Evolutionary conservation across 2,113 vertebrate species (phyloP), one percentile per base, ranked within the genome.

Genomic region (Burhinus bistriatus): DNA sequence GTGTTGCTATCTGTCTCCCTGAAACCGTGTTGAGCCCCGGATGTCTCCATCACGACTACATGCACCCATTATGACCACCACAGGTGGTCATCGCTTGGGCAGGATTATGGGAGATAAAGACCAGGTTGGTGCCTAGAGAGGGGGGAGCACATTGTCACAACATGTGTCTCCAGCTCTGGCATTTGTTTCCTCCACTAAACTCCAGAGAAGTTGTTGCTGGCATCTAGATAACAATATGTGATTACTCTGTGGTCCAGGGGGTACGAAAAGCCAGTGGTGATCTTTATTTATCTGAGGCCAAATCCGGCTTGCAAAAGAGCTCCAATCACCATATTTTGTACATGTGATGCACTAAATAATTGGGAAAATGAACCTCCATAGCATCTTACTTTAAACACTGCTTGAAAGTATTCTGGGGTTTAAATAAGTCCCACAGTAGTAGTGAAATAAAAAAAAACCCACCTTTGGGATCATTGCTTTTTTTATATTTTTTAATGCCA

Each of bases 231-330:
- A 61, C 3, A 44, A 1, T 6, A 22, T 59, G 5, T 22, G 3
- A 57, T 58, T 81, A 49, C 45, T 25, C 27, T 75, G 23, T 55
- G 15, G 4, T 54, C 23, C 1, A 2, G 68, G 25, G 8, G 5
- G 4, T 61, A 27, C 42, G 58, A 23, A 65, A 90, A 71, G 2
- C 19, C 9, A 27, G 15, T 17, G 20, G 8, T 54, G 34, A 49
- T 15, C 8, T 89, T 68, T 70, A 66, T 66, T 62, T 84, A 47
- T 40, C 7, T 61, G 29, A 76, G 19, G 19, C 4, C 8, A 79
- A 65, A 49, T 66, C 7, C 18, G 64, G 3, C 22, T 62, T 0
- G 1, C 14, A 25, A 32, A 52, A 58, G 4, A 5, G 4, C 4
- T 12, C 8, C 2, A 14, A 19, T 19, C 16, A 54, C 4, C 1